phyloP scores from a whole-genome alignment of 2,113 vertebrate species.

The Pelmatolapia mariae region DNA sequence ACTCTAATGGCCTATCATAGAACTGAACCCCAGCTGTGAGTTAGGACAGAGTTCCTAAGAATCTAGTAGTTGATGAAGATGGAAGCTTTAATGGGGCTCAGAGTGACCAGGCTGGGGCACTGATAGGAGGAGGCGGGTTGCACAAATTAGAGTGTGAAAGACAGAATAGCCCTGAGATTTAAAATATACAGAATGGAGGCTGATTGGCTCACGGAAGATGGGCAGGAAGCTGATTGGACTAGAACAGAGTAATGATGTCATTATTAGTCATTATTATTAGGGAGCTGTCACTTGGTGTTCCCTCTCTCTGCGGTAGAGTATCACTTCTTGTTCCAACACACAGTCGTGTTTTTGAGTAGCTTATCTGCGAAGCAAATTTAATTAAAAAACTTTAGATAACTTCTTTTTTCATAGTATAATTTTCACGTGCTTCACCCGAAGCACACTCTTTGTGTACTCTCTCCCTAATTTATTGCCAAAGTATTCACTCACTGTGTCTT shows the following conservation, averaged over 20 bases:
- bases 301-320: not conserved
- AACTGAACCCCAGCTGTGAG: not conserved
- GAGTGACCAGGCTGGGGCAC: not conserved
- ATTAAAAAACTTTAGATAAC: not conserved
- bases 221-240: not conserved
- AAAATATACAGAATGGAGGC: not conserved
- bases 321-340: not conserved
- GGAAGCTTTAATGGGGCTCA: not conserved
- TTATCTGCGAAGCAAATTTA: not conserved
- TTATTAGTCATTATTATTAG: not conserved
- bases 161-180: not conserved
- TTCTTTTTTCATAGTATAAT: not conserved
- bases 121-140: not conserved
- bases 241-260: not conserved
- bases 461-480: not conserved
- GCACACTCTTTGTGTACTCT: not conserved
- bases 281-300: not conserved
- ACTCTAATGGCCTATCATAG: not conserved
- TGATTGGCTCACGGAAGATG: not conserved
- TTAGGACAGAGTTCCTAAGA: not conserved
- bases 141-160: not conserved
- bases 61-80: not conserved
- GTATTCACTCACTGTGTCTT: not conserved
- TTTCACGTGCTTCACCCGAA: not conserved
- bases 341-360: not conserved